Evolutionary conservation across 2,888 invertebrate genomes (phyloP).

Genomic region (Cheilosia impressa): DNA sequence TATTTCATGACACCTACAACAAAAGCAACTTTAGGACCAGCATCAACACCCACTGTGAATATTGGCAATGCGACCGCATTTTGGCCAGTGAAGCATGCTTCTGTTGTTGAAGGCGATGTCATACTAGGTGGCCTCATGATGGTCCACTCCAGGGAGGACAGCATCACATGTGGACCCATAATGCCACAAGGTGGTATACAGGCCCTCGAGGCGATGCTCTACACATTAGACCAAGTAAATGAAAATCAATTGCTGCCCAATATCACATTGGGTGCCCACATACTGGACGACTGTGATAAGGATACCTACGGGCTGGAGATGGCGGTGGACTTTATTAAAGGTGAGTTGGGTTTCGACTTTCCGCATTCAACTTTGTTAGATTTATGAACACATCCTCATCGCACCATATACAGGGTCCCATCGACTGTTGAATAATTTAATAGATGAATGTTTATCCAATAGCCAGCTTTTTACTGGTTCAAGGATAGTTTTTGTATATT

Average conservation of each 20-base stretch:
- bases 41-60: conserved; percentile 65
- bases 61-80: conserved; percentile 61
- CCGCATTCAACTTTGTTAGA: not conserved
- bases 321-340: conserved; percentile 98
- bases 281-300: conserved; percentile 97
- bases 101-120: conserved; percentile 94
- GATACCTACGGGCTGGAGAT: conserved; percentile 98
- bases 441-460: no score
- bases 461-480: no score
- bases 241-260: conserved; percentile 88
- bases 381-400: no score
- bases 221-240: conserved; percentile 93
- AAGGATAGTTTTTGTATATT: no score
- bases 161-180: conserved; percentile 94
- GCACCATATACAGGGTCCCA: no score
- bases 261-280: conserved; percentile 92
- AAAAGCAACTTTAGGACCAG: conserved; percentile 34
- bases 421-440: no score
- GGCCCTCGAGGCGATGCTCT: conserved; percentile 96
- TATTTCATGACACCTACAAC: conserved; percentile 27
- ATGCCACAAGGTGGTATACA: conserved; percentile 97
- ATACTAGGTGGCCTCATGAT: conserved; percentile 97
- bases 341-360: conserved; percentile 84
- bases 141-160: conserved; percentile 96
- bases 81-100: conserved; percentile 94